Evolutionary conservation across 1,140 invertebrate species (phyloP).

Genomic region (Eueides isabella): DNA sequence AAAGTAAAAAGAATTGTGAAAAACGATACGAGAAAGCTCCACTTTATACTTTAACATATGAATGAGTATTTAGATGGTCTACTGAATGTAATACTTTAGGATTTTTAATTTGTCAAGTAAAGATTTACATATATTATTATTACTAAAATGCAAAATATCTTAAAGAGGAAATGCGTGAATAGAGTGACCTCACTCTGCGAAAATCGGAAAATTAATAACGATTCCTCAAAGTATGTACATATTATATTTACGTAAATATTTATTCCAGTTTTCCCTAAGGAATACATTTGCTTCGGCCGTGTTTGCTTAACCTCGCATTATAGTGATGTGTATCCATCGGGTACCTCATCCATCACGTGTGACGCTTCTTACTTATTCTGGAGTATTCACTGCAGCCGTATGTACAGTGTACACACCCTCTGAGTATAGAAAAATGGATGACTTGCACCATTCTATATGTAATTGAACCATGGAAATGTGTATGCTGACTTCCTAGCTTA

Average conservation of each 20-base stretch:
- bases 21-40: background rate
- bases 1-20: background rate
- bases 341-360: conserved; percentile 25
- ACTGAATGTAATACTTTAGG: too few species aligned
- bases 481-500: background rate
- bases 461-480: background rate
- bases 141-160: too few species aligned
- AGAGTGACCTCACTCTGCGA: too few species aligned
- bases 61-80: too few species aligned
- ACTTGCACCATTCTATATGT: conserved; percentile 21
- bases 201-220: too few species aligned
- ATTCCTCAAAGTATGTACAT: too few species aligned
- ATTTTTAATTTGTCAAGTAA: too few species aligned
- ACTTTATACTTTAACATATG: background rate
- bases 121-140: too few species aligned
- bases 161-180: too few species aligned
- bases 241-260: too few species aligned
- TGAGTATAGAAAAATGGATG: conserved; percentile 23
- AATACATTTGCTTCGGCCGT: background rate
- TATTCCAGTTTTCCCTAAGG: background rate
- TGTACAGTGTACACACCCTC: conserved; percentile 25
- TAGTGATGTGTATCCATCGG: conserved; percentile 17
- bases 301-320: background rate
- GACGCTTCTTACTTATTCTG: conserved; percentile 23
- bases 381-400: conserved; percentile 28